Evolutionary conservation across 2,888 invertebrate genomes (phyloP), one percentile per base, ranked within the genome.

Genomic region (Eurytoma adleriae): DNA sequence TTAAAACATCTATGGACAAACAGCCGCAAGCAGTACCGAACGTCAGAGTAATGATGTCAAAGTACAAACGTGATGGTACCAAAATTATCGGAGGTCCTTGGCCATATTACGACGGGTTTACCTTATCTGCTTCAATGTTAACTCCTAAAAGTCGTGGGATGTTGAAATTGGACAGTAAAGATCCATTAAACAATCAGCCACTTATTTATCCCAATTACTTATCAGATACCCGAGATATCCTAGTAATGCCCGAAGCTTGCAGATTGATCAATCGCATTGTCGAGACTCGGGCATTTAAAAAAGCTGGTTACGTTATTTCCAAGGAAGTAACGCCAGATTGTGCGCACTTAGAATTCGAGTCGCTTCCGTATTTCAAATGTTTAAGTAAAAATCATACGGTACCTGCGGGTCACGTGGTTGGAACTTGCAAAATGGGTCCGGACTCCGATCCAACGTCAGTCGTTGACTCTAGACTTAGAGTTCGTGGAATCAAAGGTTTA

Each of bases 271-370:
- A 54, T 14, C 12, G 16, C 56, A 16, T 80, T 1, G 7, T 77
- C 3, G 13, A 76, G 13, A 72, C 76, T 2, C 16, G 48, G 2
- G 13, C 48, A 3, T 80, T 80, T 68, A 30, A 54, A 16, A 40
- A 69, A 48, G 54, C 50, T 10, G 59, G 61, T 16, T 76, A 30
- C 61, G 59, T 27, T 2, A 2, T 48, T 12, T 13, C 95, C 84
- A 93, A 92, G 66, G 95, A 95, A 70, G 94, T 96, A 0, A 91
- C 96, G 90, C 96, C 52, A 20, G 27, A 57, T 30, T 80, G 80
- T 61, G 48, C 76, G 30, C 54, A 72, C 61, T 71, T 71, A 12
- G 67, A 71, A 13, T 57, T 59, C 13, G 56, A 67, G 40, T 71
- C 52, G 7, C 20, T 71, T 54, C 59, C 66, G 5, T 76, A 76